Conservation (phyloP, 2,888 invertebrate species). For the Rhagophthalmus giganteus region DNA sequence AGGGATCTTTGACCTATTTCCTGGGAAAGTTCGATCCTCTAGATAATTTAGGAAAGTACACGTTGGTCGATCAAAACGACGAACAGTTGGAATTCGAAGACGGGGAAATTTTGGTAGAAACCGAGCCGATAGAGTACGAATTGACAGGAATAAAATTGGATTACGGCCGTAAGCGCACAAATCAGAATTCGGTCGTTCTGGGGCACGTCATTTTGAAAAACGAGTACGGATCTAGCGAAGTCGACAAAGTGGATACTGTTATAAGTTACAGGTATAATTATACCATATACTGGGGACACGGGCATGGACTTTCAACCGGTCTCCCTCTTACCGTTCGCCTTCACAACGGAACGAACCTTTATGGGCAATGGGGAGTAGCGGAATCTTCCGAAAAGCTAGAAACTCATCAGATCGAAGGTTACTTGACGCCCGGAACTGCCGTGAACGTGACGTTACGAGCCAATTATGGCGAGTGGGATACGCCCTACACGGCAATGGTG, state of each 20-base stretch:
- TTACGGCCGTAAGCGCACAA: conserved; percentile 52
- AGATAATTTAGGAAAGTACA: conserved; percentile 69
- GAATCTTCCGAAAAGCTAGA: conserved; percentile 61
- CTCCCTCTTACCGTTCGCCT: conserved; percentile 67
- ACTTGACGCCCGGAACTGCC: conserved; percentile 75
- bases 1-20: conserved; percentile 58
- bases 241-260: conserved; percentile 70
- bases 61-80: conserved; percentile 66
- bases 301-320: conserved; percentile 72
- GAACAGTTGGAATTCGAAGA: conserved; percentile 62
- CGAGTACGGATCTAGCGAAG: conserved; percentile 51
- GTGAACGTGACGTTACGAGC: conserved; percentile 79
- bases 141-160: conserved; percentile 58
- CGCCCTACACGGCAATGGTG: conserved; percentile 73
- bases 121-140: conserved; percentile 78
- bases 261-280: conserved; percentile 73
- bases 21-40: conserved; percentile 71
- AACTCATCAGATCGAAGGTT: conserved; percentile 63
- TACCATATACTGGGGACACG: conserved; percentile 78
- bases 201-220: conserved; percentile 56
- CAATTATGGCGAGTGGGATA: conserved; percentile 72
- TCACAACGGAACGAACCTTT: conserved; percentile 61
- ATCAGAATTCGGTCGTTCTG: conserved; percentile 45
- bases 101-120: conserved; percentile 79
- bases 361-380: conserved; percentile 69